A percentile compares a stretch with the other conserved stretches of the same genome.
Conservation (phyloP, 2,797 vertebrate species). For the Miichthys miiuy region DNA sequence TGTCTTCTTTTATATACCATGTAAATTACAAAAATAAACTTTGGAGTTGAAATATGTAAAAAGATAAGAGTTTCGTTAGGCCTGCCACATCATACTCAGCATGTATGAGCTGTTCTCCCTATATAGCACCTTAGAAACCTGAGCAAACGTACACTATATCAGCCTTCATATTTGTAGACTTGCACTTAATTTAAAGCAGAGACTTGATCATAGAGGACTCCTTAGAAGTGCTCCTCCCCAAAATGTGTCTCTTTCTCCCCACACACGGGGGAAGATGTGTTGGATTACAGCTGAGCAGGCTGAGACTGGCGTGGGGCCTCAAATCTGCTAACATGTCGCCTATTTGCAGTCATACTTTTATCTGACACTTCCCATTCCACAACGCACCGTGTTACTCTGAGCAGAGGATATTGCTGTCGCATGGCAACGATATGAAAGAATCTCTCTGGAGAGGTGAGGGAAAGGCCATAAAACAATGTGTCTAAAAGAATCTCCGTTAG, state of each 20-base stretch:
- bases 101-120: neutral
- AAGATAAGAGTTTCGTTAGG: neutral
- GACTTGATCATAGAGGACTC: neutral
- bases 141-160: neutral
- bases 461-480: constrained; percentile 38
- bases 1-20: neutral
- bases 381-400: constrained; percentile 36
- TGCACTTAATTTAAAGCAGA: constrained; percentile 15
- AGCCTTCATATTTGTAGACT: neutral
- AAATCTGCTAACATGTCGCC: constrained; percentile 31
- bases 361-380: constrained; percentile 68
- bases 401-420: constrained; percentile 57
- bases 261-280: constrained; percentile 45
- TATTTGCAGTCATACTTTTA: constrained; percentile 49
- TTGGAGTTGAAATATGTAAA: neutral
- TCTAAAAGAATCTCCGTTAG: constrained; percentile 23
- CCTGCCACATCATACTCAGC: neutral
- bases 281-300: constrained; percentile 47
- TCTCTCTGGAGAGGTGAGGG: constrained; percentile 30
- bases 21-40: neutral
- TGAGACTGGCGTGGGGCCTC: constrained; percentile 16
- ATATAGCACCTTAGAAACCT: neutral
- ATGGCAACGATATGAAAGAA: constrained; percentile 33
- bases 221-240: constrained; percentile 17
- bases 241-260: constrained; percentile 38